Base-by-base conservation (phyloP, 2,797 vertebrate species). In the Ctenosaura bakeri region DNA sequence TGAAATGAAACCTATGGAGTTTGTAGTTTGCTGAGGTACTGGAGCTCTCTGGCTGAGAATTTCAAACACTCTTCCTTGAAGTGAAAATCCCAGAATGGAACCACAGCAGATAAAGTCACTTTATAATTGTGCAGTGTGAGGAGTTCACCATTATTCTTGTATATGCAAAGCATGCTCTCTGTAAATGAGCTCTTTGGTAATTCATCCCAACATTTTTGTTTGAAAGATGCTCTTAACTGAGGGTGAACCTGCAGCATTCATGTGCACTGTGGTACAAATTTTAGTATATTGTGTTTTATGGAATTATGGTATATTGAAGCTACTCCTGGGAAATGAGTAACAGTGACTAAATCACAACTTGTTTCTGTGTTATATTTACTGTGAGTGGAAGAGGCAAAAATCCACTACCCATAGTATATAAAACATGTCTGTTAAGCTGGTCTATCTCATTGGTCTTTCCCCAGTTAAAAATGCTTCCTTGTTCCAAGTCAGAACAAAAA, bases 361-460 rank as follows among this genome's bases (percentile, higher is more conserved):
- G 42, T 46, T 90, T 83, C 83, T 12, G 54, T 66, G 4, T 74
- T 52, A 0, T 46, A 13, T 78, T 88, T 92, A 85, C 29, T 2
- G 79, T 83, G 71, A n/a, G 79, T 92, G 14, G 56, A 90, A 10
- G 1, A 74, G 32, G 64, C 91, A 13, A 2, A 46, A 59, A 26
- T 2, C 0, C 71, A 2, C 13, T 89, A 59, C 54, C 4, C 76
- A 32, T 90, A 12, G 20, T 77, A 29, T 42, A 81, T 0, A 1
- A 80, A 81, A 77, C 12, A 62, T 3, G 20, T 76, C 22, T 91
- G 91, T 71, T 71, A 85, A 92, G 86, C 35, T 46, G 14, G 42
- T 64, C 78, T 38, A 54, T 24, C 29, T 59, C 78, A 56, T 50
- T 85, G 62, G 24, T 9, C 22, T 62, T 81, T 46, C 73, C 54